Base-by-base conservation (phyloP, 1,140 invertebrate genomes). In the Uloborus diversus region DNA sequence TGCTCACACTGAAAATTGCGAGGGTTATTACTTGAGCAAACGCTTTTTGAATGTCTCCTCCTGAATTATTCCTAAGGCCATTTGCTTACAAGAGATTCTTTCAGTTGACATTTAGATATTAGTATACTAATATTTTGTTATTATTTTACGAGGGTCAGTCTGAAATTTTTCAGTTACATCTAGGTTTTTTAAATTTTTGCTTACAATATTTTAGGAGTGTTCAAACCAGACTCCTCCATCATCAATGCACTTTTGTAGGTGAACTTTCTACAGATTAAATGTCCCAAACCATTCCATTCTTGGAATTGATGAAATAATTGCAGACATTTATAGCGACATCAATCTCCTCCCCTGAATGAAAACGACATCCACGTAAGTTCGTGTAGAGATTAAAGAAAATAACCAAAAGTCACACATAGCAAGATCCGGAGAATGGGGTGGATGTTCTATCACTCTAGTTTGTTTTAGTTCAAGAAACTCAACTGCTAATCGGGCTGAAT, bases 371-470 rank as follows among this genome's bases (percentile, higher is more conserved):
- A 61, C 57, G 25, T 32, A 27, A 61, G 25, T 61, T 61, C 7
- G 25, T 61, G 25, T 61, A n/a, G 4, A 51, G 9, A 61, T 27
- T 30, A 30, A 7, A 61, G n/a, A 47, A 27, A 61, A 61, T 61
- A 61, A 28, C 57, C 25, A 61, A 61, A 61, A 61, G 25, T 61
- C 57, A 25, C 57, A 61, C 13, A 27, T 61, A n/a, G 57, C 57
- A 13, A 61, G 57, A 61, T 61, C 57, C 25, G 9, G 57, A 13
- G 57, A 61, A 61, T 61, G 30, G 14, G 57, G 57, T 28, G 57
- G n/a, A 61, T 61, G 57, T n/a, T 61, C 14, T 32, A 28, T 61
- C 57, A 61, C 30, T 61, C 20, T 51, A n/a, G 20, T 51, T 7
- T n/a, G 49, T 11, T 7, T 61, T 61, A 27, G 25, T 27, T 61